phyloP scores from a whole-genome alignment of 2,797 vertebrate genomes.

The Chiroxiphia lanceolata region DNA sequence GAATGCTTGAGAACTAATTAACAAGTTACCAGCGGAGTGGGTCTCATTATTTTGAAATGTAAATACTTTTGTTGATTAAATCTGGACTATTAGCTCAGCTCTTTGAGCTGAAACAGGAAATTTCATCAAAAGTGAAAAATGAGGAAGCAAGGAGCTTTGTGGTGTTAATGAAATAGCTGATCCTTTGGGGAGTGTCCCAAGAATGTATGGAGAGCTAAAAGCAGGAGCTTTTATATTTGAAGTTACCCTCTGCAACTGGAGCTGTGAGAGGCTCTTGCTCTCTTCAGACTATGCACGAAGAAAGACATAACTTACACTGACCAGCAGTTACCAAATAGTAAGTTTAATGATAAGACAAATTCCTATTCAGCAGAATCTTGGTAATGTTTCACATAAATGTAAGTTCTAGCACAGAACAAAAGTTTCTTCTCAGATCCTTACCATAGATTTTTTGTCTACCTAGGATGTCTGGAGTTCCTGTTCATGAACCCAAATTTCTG shows the following conservation, averaged over 20 bases:
- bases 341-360: not conserved
- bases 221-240: not conserved
- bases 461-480: not conserved
- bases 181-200: not conserved
- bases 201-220: not conserved
- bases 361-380: not conserved
- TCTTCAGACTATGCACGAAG: not conserved
- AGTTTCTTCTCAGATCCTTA: not conserved
- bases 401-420: not conserved
- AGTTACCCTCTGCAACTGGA: not conserved
- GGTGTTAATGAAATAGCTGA: not conserved
- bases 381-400: not conserved
- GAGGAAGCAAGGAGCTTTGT: not conserved
- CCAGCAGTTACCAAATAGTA: not conserved
- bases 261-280: not conserved
- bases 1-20: constrained; percentile 26
- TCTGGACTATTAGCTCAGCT: constrained; percentile 16
- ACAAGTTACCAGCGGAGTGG: constrained; percentile 10
- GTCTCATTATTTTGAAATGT: constrained; percentile 53
- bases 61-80: constrained; percentile 53
- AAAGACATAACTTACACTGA: not conserved
- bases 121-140: constrained; percentile 13
- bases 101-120: not conserved
- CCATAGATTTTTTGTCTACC: not conserved
- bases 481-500: not conserved